phyloP scores from a whole-genome alignment of 53 echinoderm and acorn worm species.

The Stichopus horrens region DNA sequence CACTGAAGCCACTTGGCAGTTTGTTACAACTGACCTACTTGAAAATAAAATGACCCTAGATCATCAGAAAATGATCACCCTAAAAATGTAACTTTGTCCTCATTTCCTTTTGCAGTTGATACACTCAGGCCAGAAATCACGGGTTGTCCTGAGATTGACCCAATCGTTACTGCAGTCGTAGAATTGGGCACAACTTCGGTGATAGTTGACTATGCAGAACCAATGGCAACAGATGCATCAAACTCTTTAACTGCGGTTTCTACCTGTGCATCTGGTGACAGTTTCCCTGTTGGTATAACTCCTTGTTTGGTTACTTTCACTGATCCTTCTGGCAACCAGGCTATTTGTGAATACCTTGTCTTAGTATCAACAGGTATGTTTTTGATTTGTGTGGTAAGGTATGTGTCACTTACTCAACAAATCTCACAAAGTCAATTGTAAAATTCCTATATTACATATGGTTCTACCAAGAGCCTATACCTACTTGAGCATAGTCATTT shows the following conservation, averaged over 20 bases:
- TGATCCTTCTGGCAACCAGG: constrained; percentile 57
- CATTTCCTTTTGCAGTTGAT: constrained; percentile 39
- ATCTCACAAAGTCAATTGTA: too few relatives aligned
- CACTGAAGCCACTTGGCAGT: too few relatives aligned
- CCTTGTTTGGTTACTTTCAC: constrained; percentile 61
- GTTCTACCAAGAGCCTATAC: too few relatives aligned
- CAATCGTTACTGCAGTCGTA: constrained; percentile 48
- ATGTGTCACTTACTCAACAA: too few relatives aligned
- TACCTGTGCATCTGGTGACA: constrained; percentile 47
- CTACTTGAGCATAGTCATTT: too few relatives aligned
- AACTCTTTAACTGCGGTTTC: constrained; percentile 30
- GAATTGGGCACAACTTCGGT: constrained; percentile 52
- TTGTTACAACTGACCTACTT: too few relatives aligned
- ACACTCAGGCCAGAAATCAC: constrained; percentile 55
- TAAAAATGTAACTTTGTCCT: too few relatives aligned
- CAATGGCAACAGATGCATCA: constrained; percentile 73
- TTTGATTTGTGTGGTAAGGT: neutral
- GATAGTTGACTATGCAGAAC: constrained; percentile 48
- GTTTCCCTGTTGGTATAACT: constrained; percentile 54
- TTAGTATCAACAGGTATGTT: constrained; percentile 59
- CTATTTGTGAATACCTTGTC: constrained; percentile 54
- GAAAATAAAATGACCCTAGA: too few relatives aligned
- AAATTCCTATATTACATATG: too few relatives aligned
- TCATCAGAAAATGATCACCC: too few relatives aligned
- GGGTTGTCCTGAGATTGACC: constrained; percentile 48